Evolutionary conservation across 2,113 vertebrate genomes (phyloP).

Genomic region (Ivindomyrus marchei): DNA sequence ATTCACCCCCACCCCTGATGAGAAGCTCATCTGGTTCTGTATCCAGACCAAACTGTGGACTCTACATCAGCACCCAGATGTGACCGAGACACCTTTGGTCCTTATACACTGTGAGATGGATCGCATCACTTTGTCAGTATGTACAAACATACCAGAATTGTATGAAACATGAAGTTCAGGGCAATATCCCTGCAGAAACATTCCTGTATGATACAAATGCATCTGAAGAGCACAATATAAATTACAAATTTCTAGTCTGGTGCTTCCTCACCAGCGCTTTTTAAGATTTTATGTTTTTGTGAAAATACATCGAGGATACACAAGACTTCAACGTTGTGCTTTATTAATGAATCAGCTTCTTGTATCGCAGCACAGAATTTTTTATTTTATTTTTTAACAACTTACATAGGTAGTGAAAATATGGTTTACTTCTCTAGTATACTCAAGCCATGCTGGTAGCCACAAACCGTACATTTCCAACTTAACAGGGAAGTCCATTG

Average conservation of each 20-base stretch:
- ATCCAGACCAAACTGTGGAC: not conserved
- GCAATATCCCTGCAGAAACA: not conserved
- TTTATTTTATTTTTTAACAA: not conserved
- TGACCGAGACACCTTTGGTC: not conserved
- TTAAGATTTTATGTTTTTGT: not conserved
- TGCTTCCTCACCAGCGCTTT: not conserved
- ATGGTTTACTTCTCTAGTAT: not conserved
- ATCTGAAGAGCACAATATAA: not conserved
- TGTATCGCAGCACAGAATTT: not conserved
- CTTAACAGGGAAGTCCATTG: not conserved
- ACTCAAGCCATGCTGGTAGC: not conserved
- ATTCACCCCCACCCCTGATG: not conserved
- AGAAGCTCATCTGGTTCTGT: not conserved
- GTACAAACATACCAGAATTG: not conserved
- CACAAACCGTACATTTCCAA: not conserved
- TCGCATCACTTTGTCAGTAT: not conserved
- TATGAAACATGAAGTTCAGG: not conserved
- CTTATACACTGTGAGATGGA: not conserved
- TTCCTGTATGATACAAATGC: not conserved
- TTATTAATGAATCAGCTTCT: not conserved
- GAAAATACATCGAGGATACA: not conserved
- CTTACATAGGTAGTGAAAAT: not conserved
- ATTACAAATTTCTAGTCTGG: not conserved
- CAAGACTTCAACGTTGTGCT: not conserved
- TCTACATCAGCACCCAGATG: not conserved